Evolutionary conservation across 2,113 vertebrate genomes (phyloP).

Genomic region (Artemisiospiza belli): DNA sequence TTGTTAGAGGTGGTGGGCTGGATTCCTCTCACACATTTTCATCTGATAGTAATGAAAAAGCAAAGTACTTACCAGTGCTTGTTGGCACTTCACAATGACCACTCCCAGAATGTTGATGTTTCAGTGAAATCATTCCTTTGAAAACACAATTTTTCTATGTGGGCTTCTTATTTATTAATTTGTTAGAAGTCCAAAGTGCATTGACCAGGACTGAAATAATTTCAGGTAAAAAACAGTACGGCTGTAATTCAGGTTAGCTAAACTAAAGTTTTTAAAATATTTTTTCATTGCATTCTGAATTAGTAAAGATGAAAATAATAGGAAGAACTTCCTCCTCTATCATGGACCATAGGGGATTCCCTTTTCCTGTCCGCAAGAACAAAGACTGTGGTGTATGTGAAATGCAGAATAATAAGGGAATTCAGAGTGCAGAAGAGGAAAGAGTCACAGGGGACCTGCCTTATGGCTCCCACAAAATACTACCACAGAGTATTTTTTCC

Average conservation of each 20-base stretch:
- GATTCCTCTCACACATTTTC: background rate
- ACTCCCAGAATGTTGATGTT: background rate
- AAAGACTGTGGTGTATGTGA: background rate
- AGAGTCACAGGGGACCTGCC: background rate
- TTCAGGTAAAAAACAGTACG: background rate
- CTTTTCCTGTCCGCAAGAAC: background rate
- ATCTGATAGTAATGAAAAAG: background rate
- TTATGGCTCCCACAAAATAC: background rate
- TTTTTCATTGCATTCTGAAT: background rate
- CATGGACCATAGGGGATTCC: background rate
- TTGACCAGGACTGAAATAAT: background rate
- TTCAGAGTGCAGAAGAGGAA: background rate
- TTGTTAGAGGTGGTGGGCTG: background rate
- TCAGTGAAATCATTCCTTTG: background rate
- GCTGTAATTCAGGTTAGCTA: background rate
- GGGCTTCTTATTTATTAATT: background rate
- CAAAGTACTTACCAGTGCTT: background rate
- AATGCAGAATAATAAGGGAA: background rate
- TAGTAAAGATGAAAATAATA: background rate
- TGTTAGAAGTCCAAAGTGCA: background rate
- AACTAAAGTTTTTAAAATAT: background rate
- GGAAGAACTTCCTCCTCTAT: background rate
- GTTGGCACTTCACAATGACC: background rate
- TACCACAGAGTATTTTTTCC: background rate
- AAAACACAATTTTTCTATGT: background rate